phyloP scores from a whole-genome alignment of 2,113 vertebrate genomes.

The Lota lota region DNA sequence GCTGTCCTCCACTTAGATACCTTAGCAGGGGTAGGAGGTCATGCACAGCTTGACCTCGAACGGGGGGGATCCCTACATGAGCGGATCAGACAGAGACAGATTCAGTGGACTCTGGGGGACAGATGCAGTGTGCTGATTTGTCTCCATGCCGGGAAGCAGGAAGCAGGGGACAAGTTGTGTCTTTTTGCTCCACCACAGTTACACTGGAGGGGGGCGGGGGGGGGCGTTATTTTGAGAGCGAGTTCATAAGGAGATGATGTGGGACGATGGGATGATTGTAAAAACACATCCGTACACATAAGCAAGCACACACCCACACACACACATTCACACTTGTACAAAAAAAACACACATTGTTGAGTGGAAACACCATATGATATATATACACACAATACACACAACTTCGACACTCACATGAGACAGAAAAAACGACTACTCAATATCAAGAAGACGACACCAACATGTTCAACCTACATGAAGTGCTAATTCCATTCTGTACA shows the following conservation, averaged over 20 bases:
- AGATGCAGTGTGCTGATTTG: conserved; percentile 54
- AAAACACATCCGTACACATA: conserved; percentile 37
- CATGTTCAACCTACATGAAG: conserved; percentile 53
- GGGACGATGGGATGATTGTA: conserved; percentile 43
- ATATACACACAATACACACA: too few species aligned
- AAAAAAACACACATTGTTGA: too few species aligned
- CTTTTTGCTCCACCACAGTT: conserved; percentile 53
- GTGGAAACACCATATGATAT: too few species aligned
- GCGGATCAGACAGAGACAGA: conserved; percentile 28
- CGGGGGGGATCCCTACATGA: conserved; percentile 19
- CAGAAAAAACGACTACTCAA: conserved; percentile 10
- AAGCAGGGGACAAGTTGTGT: conserved; percentile 33
- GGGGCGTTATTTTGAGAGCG: conserved; percentile 27
- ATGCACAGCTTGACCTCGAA: background rate
- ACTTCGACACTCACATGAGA: too few species aligned
- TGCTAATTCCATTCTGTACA: conserved; percentile 60
- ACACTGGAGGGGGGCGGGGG: conserved; percentile 30
- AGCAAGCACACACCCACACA: conserved; percentile 1
- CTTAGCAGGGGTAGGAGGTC: conserved; percentile 32
- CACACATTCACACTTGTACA: conserved; percentile 7
- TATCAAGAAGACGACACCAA: conserved; percentile 43
- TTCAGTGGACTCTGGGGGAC: conserved; percentile 21
- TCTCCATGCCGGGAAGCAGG: conserved; percentile 46
- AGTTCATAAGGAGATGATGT: conserved; percentile 42
- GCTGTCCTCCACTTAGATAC: conserved; percentile 53